Conservation (phyloP, 1,140 invertebrate species). For the Pseudomyrmex sp. region DNA sequence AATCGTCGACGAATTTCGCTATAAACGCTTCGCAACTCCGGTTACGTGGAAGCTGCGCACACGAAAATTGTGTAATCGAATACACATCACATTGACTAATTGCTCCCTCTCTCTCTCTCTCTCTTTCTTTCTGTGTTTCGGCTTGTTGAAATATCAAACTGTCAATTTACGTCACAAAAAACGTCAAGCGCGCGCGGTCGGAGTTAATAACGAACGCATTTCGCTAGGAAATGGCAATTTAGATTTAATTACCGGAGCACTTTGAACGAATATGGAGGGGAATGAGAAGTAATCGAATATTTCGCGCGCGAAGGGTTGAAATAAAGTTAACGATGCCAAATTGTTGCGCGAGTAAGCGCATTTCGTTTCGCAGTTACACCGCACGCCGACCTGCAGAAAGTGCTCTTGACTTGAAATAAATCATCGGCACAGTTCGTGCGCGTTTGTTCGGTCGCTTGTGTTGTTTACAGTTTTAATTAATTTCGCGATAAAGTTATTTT, state of each 20-base stretch:
- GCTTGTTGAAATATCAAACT: too few species aligned
- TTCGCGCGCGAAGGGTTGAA: constrained; percentile 10
- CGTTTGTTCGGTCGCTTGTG: too few species aligned
- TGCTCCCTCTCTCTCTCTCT: too few species aligned
- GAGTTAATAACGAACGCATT: constrained; percentile 29
- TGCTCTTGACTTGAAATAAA: background rate
- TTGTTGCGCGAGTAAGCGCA: background rate
- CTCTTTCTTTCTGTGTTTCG: too few species aligned
- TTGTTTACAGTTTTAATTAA: background rate
- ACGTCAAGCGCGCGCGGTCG: background rate
- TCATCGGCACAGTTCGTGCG: background rate
- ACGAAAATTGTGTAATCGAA: too few species aligned
- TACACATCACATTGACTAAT: too few species aligned
- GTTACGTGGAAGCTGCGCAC: background rate
- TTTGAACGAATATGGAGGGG: background rate
- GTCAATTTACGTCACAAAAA: constrained; percentile 26
- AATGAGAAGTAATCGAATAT: constrained; percentile 3
- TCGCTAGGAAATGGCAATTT: constrained; percentile 28
- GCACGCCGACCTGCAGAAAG: too few species aligned
- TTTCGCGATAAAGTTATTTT: background rate
- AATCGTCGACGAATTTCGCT: too few species aligned
- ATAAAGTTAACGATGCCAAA: background rate
- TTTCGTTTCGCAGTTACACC: background rate
- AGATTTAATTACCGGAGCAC: constrained; percentile 21
- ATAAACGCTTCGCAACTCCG: too few species aligned